Evolutionary conservation across 2,888 invertebrate genomes (phyloP).

Genomic region (Venusia cambrica): DNA sequence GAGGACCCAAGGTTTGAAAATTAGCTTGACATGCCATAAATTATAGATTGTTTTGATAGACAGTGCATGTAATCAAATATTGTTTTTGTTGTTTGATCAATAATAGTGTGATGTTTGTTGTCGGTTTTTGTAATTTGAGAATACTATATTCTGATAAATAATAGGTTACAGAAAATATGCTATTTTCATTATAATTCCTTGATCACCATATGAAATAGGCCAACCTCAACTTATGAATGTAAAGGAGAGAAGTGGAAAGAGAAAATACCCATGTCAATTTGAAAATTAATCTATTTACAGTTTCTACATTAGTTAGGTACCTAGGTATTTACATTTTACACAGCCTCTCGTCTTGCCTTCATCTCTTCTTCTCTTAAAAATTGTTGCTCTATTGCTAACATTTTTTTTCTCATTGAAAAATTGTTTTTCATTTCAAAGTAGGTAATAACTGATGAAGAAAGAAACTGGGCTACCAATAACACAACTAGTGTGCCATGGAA

Average conservation of each 20-base stretch:
- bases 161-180: constrained; percentile 42
- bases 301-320: no score
- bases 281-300: constrained; percentile 26
- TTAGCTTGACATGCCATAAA: neutral
- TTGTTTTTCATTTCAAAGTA: constrained; percentile 82
- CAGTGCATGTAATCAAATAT: constrained; percentile 57
- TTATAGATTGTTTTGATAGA: constrained; percentile 18
- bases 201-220: no score
- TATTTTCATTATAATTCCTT: constrained; percentile 20
- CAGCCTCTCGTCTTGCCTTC: constrained; percentile 10
- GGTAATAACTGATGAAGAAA: constrained; percentile 80
- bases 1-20: no score
- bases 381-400: constrained; percentile 58
- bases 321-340: no score
- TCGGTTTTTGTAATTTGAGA: constrained; percentile 56
- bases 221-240: no score
- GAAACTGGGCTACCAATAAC: constrained; percentile 72
- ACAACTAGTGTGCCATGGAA: constrained; percentile 70
- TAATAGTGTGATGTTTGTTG: constrained; percentile 54
- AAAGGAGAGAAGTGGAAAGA: constrained; percentile 2
- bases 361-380: constrained; percentile 32
- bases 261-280: constrained; percentile 12
- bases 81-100: constrained; percentile 41
- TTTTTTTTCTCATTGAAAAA: constrained; percentile 54
- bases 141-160: constrained; percentile 45